A percentile compares a stretch with the other conserved stretches of the same genome.
Evolutionary conservation across 1,140 invertebrate species (phyloP).

Genomic region (Lordiphosa mommai): DNA sequence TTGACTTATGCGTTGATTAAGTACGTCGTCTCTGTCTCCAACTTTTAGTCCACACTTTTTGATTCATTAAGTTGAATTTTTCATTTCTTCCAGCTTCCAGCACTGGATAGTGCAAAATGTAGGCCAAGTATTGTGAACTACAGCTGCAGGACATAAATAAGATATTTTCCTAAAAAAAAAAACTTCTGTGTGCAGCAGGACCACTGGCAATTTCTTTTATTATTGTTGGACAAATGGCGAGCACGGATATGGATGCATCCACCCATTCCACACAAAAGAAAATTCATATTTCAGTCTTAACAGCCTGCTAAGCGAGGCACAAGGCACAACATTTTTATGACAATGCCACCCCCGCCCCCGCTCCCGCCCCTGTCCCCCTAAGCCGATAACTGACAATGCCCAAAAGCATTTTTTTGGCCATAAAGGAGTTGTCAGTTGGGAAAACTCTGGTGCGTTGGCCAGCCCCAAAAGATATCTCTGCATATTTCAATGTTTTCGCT

Average conservation of each 20-base stretch:
- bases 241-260: constrained; percentile 10
- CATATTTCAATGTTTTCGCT: constrained; percentile 76
- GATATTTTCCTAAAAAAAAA: constrained; percentile 65
- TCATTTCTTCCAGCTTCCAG: background rate
- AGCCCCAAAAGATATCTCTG: constrained; percentile 58
- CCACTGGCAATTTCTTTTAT: constrained; percentile 40
- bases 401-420: constrained; percentile 58
- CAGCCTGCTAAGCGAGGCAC: constrained; percentile 41
- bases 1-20: constrained; percentile 64
- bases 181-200: constrained; percentile 20
- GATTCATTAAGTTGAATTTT: constrained; percentile 30
- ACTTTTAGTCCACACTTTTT: constrained; percentile 39
- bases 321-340: constrained; percentile 66
- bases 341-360: constrained; percentile 36
- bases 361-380: constrained; percentile 22
- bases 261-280: constrained; percentile 47
- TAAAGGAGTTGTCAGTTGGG: constrained; percentile 62
- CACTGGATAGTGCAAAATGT: constrained; percentile 34
- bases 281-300: constrained; percentile 74
- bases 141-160: constrained; percentile 75
- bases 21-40: constrained; percentile 20
- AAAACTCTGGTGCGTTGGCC: constrained; percentile 52
- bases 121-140: constrained; percentile 60
- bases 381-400: constrained; percentile 76
- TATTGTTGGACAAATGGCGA: constrained; percentile 54